Conservation (phyloP, 2,888 invertebrate genomes). For the Molorchus minor region DNA sequence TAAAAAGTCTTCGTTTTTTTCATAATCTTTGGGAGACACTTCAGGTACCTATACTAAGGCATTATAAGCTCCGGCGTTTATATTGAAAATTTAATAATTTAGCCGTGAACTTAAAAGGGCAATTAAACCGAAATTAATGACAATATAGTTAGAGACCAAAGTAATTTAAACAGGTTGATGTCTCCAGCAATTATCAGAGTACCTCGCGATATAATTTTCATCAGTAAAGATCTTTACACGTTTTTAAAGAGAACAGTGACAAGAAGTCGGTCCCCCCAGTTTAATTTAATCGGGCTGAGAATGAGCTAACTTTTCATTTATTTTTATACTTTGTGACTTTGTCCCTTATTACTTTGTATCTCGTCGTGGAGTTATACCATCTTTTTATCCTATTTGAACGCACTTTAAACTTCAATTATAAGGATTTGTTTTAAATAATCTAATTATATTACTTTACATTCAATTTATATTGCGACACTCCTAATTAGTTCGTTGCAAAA, state of each 20-base stretch:
- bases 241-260: constrained; percentile 44
- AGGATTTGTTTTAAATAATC: constrained; percentile 48
- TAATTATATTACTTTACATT: constrained; percentile 41
- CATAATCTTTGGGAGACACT: no score
- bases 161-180: constrained; percentile 47
- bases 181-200: constrained; percentile 39
- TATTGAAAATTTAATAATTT: constrained; percentile 11
- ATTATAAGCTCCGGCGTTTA: not conserved
- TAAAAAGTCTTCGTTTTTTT: no score
- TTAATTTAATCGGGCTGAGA: constrained; percentile 57
- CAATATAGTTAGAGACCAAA: constrained; percentile 44
- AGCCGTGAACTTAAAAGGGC: constrained; percentile 26
- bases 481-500: constrained; percentile 11
- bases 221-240: constrained; percentile 39
- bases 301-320: constrained; percentile 58
- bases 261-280: constrained; percentile 49
- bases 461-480: constrained; percentile 11
- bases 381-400: constrained; percentile 49
- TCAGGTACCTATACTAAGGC: no score
- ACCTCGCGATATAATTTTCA: constrained; percentile 49
- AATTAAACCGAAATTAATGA: constrained; percentile 43
- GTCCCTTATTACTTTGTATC: constrained; percentile 48
- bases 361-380: constrained; percentile 45
- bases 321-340: constrained; percentile 56
- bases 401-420: constrained; percentile 50